These are phyloP conservation scores for Drosophila testacea DNA, from an alignment of 2,888 invertebrate species.

Conservation along the genomic window DNA sequence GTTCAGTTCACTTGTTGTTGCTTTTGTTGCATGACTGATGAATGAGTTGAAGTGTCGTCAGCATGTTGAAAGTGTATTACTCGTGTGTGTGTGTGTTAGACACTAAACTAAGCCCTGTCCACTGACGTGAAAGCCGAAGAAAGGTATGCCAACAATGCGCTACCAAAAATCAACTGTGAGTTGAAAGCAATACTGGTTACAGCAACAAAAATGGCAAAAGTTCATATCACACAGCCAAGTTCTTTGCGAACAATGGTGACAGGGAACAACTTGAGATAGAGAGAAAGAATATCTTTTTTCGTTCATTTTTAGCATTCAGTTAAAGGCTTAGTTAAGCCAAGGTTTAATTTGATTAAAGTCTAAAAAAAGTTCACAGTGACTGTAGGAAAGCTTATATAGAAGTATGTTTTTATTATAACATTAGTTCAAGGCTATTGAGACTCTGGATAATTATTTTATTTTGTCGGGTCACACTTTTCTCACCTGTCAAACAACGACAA, in stretches of 20 bases:
- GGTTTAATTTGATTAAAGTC: not conserved
- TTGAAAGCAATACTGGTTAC: conserved; percentile 22
- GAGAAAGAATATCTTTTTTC: not conserved
- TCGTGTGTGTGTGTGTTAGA: conserved; percentile 20
- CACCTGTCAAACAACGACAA: too few relatives aligned
- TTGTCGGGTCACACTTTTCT: too few relatives aligned
- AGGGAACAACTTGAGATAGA: conserved; percentile 9
- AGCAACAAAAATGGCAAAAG: conserved; percentile 20
- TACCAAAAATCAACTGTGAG: conserved; percentile 50
- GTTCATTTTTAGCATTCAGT: not conserved
- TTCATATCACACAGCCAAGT: conserved; percentile 12
- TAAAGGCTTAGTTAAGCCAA: not conserved
- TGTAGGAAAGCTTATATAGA: not conserved
- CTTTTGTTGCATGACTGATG: conserved; percentile 72
- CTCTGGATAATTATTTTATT: too few relatives aligned
- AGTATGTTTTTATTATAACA: too few relatives aligned
- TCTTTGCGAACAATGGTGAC: conserved; percentile 31
- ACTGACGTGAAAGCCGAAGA: conserved; percentile 25
- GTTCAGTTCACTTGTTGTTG: conserved; percentile 33
- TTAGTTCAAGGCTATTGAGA: too few relatives aligned
- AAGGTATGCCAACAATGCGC: conserved; percentile 45
- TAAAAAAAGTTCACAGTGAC: not conserved
- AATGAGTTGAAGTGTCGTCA: conserved; percentile 49
- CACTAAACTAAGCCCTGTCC: conserved; percentile 33
- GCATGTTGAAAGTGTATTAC: conserved; percentile 32